Base-by-base conservation (phyloP, 2,797 vertebrate genomes). In the Buceros bicornis region DNA sequence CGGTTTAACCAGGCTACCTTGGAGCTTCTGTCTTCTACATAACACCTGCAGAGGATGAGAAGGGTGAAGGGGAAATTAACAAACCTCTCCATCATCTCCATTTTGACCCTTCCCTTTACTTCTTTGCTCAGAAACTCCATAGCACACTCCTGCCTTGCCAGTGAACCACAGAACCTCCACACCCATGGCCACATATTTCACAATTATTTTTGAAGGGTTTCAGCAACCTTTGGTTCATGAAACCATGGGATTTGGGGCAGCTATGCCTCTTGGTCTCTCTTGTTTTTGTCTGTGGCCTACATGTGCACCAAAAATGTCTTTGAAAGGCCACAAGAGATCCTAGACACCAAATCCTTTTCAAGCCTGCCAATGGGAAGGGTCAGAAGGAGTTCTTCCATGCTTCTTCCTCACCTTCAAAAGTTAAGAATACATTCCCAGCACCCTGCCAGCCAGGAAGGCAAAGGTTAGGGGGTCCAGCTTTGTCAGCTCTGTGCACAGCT, bases 1-100 rank as follows among this genome's bases (percentile, higher is more conserved):
- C 99, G 99, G 98, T 99, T 99, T 98, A 99, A 98, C 99, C 99
- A 99, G 92, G 99, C 99, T 97, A 99, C 99, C 97, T 99, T 99
- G 29, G 99, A 99, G 97, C 99, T 99, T 98, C 99, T 99, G 97
- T 99, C 99, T 97, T 99, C 99, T 98, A 99, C 99, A 71, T 99
- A 99, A 97, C 99, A 99, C 98, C 99, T 99, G 97, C 26, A 81
- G 60, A 88, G 87, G 51, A 65, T 84, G 31, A 97, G 47, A 82
- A 89, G 91, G n/a, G 53, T 42, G 28, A 72, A 74, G 24, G 43
- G 37, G 24, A 50, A n/a, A 29, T 97, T n/a, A 94, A 56, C 10
- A 87, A 81, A 37, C 25, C 42, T 54, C 54, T 92, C 37, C 58
- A 66, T 61, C 42, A 48, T 37, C 31, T 65, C 24, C 10, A 16